Evolutionary conservation across 53 echinoderm and acorn worm species (phyloP), one percentile per base, ranked within the genome.

Genomic region (Astropecten irregularis): DNA sequence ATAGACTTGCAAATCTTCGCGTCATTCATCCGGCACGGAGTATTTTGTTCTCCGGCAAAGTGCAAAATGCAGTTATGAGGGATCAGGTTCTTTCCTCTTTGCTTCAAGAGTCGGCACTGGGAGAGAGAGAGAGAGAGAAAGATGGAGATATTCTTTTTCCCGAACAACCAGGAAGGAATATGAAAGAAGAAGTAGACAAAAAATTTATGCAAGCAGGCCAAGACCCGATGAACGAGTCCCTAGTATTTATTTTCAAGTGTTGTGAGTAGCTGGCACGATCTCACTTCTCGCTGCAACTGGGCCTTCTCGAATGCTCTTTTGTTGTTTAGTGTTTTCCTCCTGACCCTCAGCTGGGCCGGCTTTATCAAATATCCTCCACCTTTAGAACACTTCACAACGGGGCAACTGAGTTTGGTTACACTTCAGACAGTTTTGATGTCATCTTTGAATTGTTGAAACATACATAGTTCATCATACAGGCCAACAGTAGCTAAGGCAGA

Each of bases 281-380:
- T 28, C 30, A 11, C 47, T 59, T 42, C 79, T 27, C 61, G 18
- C 13, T 9, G 44, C 68, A 11, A 39, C 30, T 20, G 5, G n/a
- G n/a, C n/a, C n/a, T n/a, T 60, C 47, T 61, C 79, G 61, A 46
- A 74, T 57, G 56, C 38, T 56, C 44, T 4, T n/a, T n/a, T 3
- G 40, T n/a, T 50, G 10, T 71, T 71, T 49, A n/a, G 18, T 59
- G 62, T 61, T 77, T 60, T 36, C 30, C 9, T 0, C 27, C 1
- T 6, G 55, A 37, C 29, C 61, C 62, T 62, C 29, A 28, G 10
- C 3, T 14, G 67, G 79, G 79, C 61, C 79, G 46, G 19, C 35
- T 61, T 79, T 40, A 79, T 60, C 49, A 79, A 79, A 79, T 79
- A 48, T 62, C 79, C 60, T 23, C 60, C 15, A 44, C 47, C 79